Conservation (phyloP, 2,797 vertebrate genomes). For the Corythornis leucogaster region DNA sequence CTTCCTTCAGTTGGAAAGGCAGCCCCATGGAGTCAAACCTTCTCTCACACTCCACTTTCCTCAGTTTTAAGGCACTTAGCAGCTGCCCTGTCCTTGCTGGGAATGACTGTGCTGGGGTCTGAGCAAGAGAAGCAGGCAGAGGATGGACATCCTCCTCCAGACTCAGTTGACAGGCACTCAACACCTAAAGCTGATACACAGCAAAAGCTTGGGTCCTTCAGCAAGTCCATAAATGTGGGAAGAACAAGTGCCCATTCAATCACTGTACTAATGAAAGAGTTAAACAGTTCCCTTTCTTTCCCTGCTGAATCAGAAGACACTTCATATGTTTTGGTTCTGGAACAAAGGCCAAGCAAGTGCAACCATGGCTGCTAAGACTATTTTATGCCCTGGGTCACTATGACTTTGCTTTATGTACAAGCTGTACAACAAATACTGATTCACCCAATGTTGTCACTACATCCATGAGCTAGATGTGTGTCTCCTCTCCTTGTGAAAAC, state of each 20-base stretch:
- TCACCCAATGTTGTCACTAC: constrained; percentile 21
- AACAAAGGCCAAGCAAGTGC: constrained; percentile 26
- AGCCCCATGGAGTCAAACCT: not conserved
- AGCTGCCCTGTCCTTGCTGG: not conserved
- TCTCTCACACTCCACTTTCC: not conserved
- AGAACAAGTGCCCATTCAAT: not conserved
- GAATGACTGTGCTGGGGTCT: not conserved
- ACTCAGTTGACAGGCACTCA: not conserved
- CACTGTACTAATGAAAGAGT: not conserved
- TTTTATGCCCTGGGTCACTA: constrained; percentile 29
- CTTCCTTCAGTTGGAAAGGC: not conserved
- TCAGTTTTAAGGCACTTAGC: not conserved
- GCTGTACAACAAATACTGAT: constrained; percentile 29
- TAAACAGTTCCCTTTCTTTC: not conserved
- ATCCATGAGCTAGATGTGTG: not conserved
- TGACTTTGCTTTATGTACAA: not conserved
- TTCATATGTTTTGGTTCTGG: not conserved
- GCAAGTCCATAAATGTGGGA: fast-evolving
- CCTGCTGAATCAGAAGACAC: not conserved
- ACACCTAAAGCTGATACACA: not conserved
- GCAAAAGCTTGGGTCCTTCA: fast-evolving
- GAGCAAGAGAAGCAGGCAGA: not conserved
- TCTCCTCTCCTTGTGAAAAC: not conserved
- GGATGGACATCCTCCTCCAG: not conserved
- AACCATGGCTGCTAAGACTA: not conserved